Evolutionary conservation across 2,113 vertebrate genomes (phyloP).

Genomic region (Mesitornis unicolor): DNA sequence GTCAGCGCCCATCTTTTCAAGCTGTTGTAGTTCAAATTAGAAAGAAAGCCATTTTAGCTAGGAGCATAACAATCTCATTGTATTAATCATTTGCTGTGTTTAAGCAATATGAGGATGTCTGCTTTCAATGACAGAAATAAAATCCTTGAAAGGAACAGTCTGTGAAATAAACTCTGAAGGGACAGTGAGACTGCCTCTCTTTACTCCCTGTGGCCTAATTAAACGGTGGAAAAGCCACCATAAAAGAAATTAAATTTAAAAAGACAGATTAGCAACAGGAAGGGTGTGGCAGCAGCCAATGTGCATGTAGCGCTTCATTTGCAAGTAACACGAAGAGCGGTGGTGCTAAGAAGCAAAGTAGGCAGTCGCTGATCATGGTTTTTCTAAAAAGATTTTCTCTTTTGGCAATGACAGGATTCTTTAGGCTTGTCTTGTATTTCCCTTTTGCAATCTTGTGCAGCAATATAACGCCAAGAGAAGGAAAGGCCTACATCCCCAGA

Average conservation of each 20-base stretch:
- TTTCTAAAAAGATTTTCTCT: neutral
- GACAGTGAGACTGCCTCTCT: slow-evolving; percentile 49
- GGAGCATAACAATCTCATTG: slow-evolving; percentile 36
- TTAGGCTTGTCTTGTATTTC: neutral
- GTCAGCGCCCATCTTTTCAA: slow-evolving; percentile 7
- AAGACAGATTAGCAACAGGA: slow-evolving; percentile 81
- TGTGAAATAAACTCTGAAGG: slow-evolving; percentile 56
- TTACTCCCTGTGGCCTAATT: slow-evolving; percentile 81
- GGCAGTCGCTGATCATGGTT: neutral
- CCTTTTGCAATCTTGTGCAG: neutral
- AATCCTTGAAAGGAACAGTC: slow-evolving; percentile 52
- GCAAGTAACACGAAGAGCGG: neutral
- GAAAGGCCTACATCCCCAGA: neutral
- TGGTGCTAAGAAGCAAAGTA: neutral
- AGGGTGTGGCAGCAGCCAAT: slow-evolving; percentile 54
- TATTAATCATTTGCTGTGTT: slow-evolving; percentile 38
- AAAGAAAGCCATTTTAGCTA: slow-evolving; percentile 14
- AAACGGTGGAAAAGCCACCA: slow-evolving; percentile 75
- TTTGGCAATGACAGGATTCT: neutral
- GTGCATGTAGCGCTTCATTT: neutral
- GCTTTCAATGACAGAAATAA: slow-evolving; percentile 52
- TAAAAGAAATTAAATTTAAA: slow-evolving; percentile 81
- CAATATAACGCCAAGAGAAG: neutral
- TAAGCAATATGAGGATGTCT: slow-evolving; percentile 43
- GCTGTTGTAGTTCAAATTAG: neutral